A percentile compares a stretch with the other conserved stretches of the same genome.
These are phyloP conservation scores for Loxodonta africana DNA, from an alignment of 2,113 vertebrate species.

Conservation along the genomic window DNA sequence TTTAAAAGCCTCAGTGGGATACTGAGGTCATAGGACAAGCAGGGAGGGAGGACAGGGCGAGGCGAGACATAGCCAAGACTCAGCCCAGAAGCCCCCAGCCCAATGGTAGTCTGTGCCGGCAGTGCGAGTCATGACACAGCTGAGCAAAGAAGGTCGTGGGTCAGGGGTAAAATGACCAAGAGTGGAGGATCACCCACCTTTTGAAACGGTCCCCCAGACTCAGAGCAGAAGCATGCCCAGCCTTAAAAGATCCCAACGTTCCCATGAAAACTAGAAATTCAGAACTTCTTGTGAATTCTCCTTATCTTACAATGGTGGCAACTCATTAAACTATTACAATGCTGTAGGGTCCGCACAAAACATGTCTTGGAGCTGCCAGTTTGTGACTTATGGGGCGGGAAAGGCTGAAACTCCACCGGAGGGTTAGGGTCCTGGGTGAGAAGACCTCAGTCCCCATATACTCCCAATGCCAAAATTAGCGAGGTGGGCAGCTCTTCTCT, in stretches of 20 bases:
- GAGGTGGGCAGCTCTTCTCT: background rate
- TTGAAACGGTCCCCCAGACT: background rate
- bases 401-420: background rate
- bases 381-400: background rate
- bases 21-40: background rate
- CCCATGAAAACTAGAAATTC: background rate
- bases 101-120: accelerated
- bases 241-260: accelerated
- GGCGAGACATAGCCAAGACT: accelerated
- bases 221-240: background rate
- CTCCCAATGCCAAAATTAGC: background rate
- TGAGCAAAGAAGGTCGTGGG: background rate
- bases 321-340: background rate
- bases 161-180: accelerated
- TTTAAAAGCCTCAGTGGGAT: background rate
- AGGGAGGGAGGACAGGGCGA: background rate
- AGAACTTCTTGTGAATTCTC: background rate
- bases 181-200: background rate
- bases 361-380: background rate
- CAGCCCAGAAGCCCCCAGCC: background rate
- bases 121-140: accelerated
- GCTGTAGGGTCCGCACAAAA: background rate
- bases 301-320: background rate
- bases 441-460: background rate
- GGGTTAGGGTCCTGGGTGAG: background rate